Evolutionary conservation across 2,888 invertebrate species (phyloP).

Genomic region (Tachina grossa): DNA sequence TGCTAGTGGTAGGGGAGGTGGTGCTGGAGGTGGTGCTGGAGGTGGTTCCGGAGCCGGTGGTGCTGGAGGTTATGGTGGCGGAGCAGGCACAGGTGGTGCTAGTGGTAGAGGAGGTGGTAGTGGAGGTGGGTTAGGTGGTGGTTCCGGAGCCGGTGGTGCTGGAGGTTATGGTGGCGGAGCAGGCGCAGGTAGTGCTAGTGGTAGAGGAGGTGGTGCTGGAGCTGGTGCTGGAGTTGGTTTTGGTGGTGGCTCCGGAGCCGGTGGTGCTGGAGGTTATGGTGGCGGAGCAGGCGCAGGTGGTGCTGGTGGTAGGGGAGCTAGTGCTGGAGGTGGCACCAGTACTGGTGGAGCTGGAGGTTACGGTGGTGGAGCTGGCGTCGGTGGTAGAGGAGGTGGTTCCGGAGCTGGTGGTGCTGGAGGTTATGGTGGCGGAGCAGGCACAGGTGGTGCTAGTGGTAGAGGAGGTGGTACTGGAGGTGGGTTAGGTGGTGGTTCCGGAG

Average conservation of each 20-base stretch:
- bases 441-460: constrained; percentile 65
- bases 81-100: constrained; percentile 74
- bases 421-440: constrained; percentile 20
- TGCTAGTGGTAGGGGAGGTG: no score
- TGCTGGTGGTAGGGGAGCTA: constrained; percentile 72
- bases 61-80: constrained; percentile 63
- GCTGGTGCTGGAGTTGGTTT: no score
- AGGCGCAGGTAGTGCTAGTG: constrained; percentile 49
- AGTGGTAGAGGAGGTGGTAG: constrained; percentile 76
- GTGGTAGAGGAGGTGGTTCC: constrained; percentile 49
- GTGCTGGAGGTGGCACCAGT: constrained; percentile 75
- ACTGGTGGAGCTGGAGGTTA: constrained; percentile 72
- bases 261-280: constrained; percentile 77
- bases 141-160: constrained; percentile 69
- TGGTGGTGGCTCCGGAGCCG: no score
- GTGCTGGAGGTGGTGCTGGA: constrained; percentile 24
- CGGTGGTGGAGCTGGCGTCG: no score
- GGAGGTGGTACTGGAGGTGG: constrained; percentile 76
- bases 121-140: constrained; percentile 73
- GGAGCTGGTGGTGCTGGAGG: constrained; percentile 59
- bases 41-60: constrained; percentile 75
- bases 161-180: constrained; percentile 66
- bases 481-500: neutral
- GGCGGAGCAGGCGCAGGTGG: constrained; percentile 70
- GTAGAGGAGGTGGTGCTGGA: no score